Conservation (phyloP, 2,888 invertebrate species). For the Timandra comae region DNA sequence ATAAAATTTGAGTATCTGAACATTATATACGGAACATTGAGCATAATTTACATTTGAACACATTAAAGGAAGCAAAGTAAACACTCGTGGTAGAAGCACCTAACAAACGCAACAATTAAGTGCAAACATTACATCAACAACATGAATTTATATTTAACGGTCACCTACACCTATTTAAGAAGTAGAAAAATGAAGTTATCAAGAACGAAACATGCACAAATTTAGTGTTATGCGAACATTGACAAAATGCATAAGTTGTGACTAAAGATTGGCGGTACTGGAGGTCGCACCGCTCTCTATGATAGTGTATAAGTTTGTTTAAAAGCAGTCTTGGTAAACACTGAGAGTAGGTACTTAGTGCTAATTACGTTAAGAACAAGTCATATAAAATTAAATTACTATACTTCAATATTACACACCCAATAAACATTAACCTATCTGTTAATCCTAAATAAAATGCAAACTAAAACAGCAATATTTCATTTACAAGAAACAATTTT, state of each 20-base stretch:
- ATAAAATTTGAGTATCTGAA: conserved; percentile 31
- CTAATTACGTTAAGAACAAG: conserved; percentile 63
- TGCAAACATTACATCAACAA: conserved; percentile 12
- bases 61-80: conserved; percentile 63
- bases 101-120: conserved; percentile 22
- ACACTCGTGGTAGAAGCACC: conserved; percentile 40
- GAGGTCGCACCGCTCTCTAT: conserved; percentile 41
- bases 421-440: conserved; percentile 45
- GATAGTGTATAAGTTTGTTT: conserved; percentile 70
- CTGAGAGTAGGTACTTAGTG: conserved; percentile 73
- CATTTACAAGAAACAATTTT: conserved; percentile 72
- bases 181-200: conserved; percentile 43
- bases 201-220: conserved; percentile 49
- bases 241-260: conserved; percentile 73
- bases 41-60: conserved; percentile 67
- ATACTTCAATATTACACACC: conserved; percentile 61
- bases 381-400: conserved; percentile 68
- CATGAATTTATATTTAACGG: conserved; percentile 22
- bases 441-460: conserved; percentile 72
- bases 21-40: conserved; percentile 50
- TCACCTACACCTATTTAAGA: conserved; percentile 50
- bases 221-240: conserved; percentile 58
- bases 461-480: conserved; percentile 74
- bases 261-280: conserved; percentile 62
- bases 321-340: conserved; percentile 76